Conservation (phyloP, 2,113 vertebrate species). For the Malurus cyaneus region DNA sequence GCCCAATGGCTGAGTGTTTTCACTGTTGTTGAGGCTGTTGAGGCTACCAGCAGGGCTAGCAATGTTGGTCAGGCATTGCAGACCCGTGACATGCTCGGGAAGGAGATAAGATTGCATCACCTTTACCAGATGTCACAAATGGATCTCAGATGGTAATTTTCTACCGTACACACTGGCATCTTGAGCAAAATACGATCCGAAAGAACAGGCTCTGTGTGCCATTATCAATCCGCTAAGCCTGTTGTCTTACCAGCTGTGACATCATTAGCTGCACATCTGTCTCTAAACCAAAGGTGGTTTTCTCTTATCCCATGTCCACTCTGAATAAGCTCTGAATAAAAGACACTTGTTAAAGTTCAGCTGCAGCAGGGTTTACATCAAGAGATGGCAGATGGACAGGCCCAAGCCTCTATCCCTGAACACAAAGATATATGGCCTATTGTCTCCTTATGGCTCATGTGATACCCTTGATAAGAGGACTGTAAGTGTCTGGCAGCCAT, state of each 20-base stretch:
- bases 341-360: slow-evolving; percentile 18
- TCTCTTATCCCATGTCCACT: neutral
- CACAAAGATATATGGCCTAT: slow-evolving; percentile 1
- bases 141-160: slow-evolving; percentile 27
- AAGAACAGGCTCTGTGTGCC: neutral
- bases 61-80: neutral
- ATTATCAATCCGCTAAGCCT: neutral
- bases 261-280: slow-evolving; percentile 45
- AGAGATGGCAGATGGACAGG: neutral
- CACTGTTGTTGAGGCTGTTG: accelerated
- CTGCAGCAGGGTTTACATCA: neutral
- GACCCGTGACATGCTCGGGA: neutral
- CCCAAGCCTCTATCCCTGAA: neutral
- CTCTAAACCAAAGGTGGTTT: slow-evolving; percentile 16
- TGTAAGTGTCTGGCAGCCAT: slow-evolving; percentile 26
- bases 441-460: slow-evolving; percentile 21
- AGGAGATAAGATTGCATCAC: neutral
- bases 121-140: slow-evolving; percentile 15
- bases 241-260: slow-evolving; percentile 24
- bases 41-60: neutral
- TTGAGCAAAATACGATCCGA: slow-evolving; percentile 20
- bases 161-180: neutral
- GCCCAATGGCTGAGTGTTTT: neutral
- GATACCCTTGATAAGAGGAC: slow-evolving; percentile 46
- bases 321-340: slow-evolving; percentile 13